A percentile compares a stretch with the other conserved stretches of the same genome.
phyloP scores from a whole-genome alignment of 2,888 invertebrate species.

The Acanthococcus lagerstroemiae region DNA sequence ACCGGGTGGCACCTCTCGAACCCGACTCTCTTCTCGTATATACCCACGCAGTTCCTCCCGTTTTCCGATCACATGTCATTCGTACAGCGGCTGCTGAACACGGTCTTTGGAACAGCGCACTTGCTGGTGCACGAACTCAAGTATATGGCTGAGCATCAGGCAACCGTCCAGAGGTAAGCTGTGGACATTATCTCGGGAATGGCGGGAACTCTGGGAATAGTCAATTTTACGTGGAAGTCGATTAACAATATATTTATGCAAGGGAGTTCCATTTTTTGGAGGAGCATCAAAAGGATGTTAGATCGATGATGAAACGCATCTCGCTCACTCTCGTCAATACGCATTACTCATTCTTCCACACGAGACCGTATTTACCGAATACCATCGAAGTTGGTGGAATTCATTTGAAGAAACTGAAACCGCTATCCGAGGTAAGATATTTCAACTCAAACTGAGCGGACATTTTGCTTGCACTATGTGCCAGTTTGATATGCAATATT shows the following conservation, averaged over 20 bases:
- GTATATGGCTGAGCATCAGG: slow-evolving; percentile 5
- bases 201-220: too few relatives aligned
- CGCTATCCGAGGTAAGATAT: slow-evolving; percentile 16
- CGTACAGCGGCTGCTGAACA: slow-evolving; percentile 44
- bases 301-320: slow-evolving; percentile 24
- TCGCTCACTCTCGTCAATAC: slow-evolving; percentile 20
- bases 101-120: slow-evolving; percentile 37
- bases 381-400: slow-evolving; percentile 30
- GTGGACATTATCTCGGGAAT: too few relatives aligned
- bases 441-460: too few relatives aligned
- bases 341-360: slow-evolving; percentile 13
- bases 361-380: slow-evolving; percentile 17
- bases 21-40: slow-evolving; percentile 29
- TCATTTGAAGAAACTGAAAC: slow-evolving; percentile 17
- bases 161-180: slow-evolving; percentile 10
- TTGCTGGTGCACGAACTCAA: slow-evolving; percentile 6
- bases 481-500: too few relatives aligned
- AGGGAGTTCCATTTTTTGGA: slow-evolving; percentile 11
- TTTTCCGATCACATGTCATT: slow-evolving; percentile 44
- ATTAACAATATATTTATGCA: background rate
- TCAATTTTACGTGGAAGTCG: slow-evolving; percentile 14
- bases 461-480: too few relatives aligned
- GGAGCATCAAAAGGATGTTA: background rate
- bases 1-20: slow-evolving; percentile 35
- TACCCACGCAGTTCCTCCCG: slow-evolving; percentile 14